Percentiles rank a stretch among this genome's conserved stretches.
Evolutionary conservation across 1,140 invertebrate genomes (phyloP).

Genomic region (Adoxophyes honmai): DNA sequence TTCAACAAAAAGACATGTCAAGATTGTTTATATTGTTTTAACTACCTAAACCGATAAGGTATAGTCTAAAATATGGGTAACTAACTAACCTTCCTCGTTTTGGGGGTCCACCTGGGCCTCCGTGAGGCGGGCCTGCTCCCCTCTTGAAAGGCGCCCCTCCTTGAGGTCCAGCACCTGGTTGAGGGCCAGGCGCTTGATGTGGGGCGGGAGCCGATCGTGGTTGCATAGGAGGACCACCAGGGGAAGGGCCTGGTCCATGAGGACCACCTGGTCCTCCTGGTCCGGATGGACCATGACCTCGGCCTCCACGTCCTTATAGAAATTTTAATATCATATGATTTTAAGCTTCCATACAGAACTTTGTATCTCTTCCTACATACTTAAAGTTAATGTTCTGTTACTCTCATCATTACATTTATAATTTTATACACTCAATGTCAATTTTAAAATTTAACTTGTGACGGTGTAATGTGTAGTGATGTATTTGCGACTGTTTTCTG

Average conservation of each 20-base stretch:
- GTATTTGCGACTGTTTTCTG: no score
- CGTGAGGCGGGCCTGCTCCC: slow-evolving; percentile 53
- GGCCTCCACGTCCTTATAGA: slow-evolving; percentile 46
- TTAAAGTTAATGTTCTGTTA: no score
- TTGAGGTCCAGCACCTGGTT: slow-evolving; percentile 28
- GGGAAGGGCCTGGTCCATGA: slow-evolving; percentile 23
- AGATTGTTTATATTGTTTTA: no score
- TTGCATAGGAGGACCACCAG: slow-evolving; percentile 22
- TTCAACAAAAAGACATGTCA: no score
- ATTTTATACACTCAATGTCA: no score
- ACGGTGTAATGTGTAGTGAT: no score
- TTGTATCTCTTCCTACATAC: no score
- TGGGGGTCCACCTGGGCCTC: slow-evolving; percentile 53
- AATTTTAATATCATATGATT: not conserved
- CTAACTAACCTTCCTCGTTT: slow-evolving; percentile 60
- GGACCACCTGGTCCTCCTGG: slow-evolving; percentile 13
- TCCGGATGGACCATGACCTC: slow-evolving; percentile 41
- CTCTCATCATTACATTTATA: no score
- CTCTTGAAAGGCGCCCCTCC: slow-evolving; percentile 50
- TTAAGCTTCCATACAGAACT: no score
- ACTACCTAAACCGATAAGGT: no score
- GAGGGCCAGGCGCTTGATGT: slow-evolving; percentile 27
- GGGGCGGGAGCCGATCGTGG: slow-evolving; percentile 19
- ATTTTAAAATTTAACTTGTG: no score
- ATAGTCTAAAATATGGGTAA: not conserved